Base-by-base conservation (phyloP, 2,888 invertebrate species). In the Deilephila porcellus region DNA sequence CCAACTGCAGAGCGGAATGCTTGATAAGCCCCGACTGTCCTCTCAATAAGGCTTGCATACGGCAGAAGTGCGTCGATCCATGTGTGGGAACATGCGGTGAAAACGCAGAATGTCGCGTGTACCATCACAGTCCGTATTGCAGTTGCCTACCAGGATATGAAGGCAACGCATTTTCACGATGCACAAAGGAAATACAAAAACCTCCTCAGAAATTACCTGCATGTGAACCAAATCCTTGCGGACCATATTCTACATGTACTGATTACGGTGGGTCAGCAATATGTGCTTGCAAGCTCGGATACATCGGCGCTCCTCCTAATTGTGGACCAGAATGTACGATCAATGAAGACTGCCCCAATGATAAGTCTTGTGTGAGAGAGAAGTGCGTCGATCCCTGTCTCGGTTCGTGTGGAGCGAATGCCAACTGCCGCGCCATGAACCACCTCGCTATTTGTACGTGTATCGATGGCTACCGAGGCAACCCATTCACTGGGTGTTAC, bases 401-500 rank as follows among this genome's bases (percentile, higher is more conserved):
- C 37, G 96, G 97, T 77, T 96, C 96, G 20, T 97, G 97, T 85
- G 97, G 97, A n/a, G 87, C 95, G 25, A 96, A 96, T 83, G 96
- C 97, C 0, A 93, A 96, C 59, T 98, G 97, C 82, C 95, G 95
- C 77, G 96, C 97, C 2, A 93, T 96, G 83, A 97, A 97, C 83
- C 98, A 98, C 85, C 95, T 96, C 72, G 97, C 98, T 29, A 96
- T 97, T 80, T 98, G 98, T 85, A 96, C 95, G 77, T 98, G 98
- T 85, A 90, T 93, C 60, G 86, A 84, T 64, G 96, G 96, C 17
- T 97, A 96, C 83, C 96, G 96, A 64, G 97, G 97, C 71, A 97
- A 97, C 92, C 97, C 97, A 14, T 97, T 97, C 82, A 95, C 95
- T 60, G 90, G 91, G 74, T 94, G 94, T 79, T 89, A 90, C 72